Percentiles rank a stretch among this genome's conserved stretches.
These are phyloP conservation scores for Tachina lurida DNA, from an alignment of 2,888 invertebrate genomes.

Conservation along the genomic window DNA sequence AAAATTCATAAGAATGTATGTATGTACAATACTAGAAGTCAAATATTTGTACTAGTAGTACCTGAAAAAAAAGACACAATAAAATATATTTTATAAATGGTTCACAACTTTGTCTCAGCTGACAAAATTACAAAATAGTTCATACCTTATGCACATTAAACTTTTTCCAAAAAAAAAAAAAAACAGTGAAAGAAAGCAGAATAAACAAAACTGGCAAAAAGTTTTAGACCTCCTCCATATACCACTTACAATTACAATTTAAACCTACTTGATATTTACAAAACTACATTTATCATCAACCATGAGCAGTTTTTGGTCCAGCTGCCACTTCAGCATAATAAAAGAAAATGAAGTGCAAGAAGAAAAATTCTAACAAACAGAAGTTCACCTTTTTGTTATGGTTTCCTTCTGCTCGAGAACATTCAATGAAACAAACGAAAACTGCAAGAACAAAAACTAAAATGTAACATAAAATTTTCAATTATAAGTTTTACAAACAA, in stretches of 20 bases:
- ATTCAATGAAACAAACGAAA: conserved; percentile 26
- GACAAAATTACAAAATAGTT: conserved; percentile 52
- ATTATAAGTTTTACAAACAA: conserved; percentile 71
- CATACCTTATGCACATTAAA: conserved; percentile 23
- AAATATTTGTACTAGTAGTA: neutral
- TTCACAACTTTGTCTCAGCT: conserved; percentile 26
- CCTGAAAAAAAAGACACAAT: conserved; percentile 15
- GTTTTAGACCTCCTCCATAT: conserved; percentile 50
- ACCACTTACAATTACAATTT: neutral
- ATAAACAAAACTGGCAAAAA: conserved; percentile 24
- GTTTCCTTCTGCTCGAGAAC: conserved; percentile 36
- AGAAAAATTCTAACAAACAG: conserved; percentile 53
- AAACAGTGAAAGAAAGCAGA: neutral
- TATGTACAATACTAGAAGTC: conserved; percentile 7
- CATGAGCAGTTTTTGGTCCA: conserved; percentile 26
- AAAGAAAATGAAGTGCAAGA: conserved; percentile 39
- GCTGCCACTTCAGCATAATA: conserved; percentile 29
- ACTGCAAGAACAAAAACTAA: conserved; percentile 42
- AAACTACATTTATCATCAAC: conserved; percentile 51
- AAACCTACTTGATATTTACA: conserved; percentile 16
- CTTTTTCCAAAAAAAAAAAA: conserved; percentile 19
- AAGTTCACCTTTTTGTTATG: conserved; percentile 56
- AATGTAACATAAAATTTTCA: conserved; percentile 71
- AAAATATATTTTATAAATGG: conserved; percentile 35
- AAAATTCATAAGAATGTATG: neutral